phyloP scores from a whole-genome alignment of 2,888 invertebrate species.

The Drosophila birchii region DNA sequence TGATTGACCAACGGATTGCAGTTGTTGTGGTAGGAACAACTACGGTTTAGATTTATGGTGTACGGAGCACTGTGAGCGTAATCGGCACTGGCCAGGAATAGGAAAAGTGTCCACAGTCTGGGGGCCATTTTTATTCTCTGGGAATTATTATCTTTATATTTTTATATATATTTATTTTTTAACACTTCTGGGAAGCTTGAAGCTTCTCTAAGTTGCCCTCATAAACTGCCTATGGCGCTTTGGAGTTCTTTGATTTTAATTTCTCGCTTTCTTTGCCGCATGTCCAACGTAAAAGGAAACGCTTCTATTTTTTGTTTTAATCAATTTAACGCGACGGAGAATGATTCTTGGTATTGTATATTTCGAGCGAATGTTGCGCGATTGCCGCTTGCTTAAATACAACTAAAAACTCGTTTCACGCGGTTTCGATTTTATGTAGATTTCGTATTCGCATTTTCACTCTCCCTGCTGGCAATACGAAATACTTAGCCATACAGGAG shows the following conservation, averaged over 20 bases:
- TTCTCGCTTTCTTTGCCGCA: constrained; percentile 33
- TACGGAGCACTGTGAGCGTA: constrained; percentile 12
- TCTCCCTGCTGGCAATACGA: constrained; percentile 16
- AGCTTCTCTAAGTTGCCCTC: not conserved
- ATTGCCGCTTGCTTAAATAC: constrained; percentile 69
- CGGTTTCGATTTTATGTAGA: constrained; percentile 67
- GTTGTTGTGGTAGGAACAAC: constrained; percentile 55
- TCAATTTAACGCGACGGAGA: constrained; percentile 42
- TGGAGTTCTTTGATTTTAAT: constrained; percentile 20
- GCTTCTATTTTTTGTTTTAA: not conserved
- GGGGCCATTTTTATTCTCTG: constrained; percentile 34
- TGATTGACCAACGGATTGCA: constrained; percentile 67
- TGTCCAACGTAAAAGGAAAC: constrained; percentile 40
- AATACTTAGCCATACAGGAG: constrained; percentile 31
- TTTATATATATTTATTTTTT: not conserved
- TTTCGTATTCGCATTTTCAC: constrained; percentile 56
- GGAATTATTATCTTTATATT: not conserved
- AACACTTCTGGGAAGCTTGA: constrained; percentile 1
- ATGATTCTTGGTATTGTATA: constrained; percentile 22
- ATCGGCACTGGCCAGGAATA: constrained; percentile 49
- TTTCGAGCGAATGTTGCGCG: constrained; percentile 55
- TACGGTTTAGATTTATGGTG: constrained; percentile 48
- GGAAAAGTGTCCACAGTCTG: constrained; percentile 49
- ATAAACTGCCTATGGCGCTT: constrained; percentile 2
- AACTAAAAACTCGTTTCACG: constrained; percentile 77